Evolutionary conservation across 2,797 vertebrate species (phyloP).

Genomic region (Prionace glauca): DNA sequence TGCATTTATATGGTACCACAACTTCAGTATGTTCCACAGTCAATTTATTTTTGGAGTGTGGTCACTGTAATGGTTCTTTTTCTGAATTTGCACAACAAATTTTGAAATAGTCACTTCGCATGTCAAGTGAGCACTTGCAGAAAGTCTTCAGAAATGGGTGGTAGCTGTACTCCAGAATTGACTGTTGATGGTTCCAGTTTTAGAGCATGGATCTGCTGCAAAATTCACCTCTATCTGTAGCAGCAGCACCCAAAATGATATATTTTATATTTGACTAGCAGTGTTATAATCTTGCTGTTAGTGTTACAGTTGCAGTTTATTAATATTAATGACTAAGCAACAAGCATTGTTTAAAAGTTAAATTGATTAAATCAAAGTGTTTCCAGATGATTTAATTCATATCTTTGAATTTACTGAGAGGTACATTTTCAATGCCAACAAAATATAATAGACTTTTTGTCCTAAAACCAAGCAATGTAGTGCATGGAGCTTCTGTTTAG

Average conservation of each 20-base stretch:
- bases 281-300: neutral
- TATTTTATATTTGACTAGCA: neutral
- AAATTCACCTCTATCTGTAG: neutral
- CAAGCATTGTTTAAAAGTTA: neutral
- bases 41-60: neutral
- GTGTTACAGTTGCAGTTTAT: neutral
- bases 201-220: neutral
- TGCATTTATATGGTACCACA: neutral
- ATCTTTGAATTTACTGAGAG: neutral
- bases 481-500: neutral
- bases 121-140: neutral
- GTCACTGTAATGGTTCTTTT: neutral
- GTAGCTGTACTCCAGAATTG: neutral
- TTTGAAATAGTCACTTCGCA: neutral
- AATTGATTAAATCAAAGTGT: neutral
- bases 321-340: neutral
- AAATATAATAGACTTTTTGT: neutral
- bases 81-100: neutral
- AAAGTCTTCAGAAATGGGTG: neutral
- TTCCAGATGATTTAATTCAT: neutral
- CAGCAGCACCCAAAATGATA: neutral
- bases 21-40: neutral
- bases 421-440: neutral
- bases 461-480: neutral
- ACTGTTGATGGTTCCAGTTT: neutral